Evolutionary conservation across 2,888 invertebrate genomes (phyloP), one percentile per base, ranked within the genome.

Genomic region (Neoitamus cyanurus): DNA sequence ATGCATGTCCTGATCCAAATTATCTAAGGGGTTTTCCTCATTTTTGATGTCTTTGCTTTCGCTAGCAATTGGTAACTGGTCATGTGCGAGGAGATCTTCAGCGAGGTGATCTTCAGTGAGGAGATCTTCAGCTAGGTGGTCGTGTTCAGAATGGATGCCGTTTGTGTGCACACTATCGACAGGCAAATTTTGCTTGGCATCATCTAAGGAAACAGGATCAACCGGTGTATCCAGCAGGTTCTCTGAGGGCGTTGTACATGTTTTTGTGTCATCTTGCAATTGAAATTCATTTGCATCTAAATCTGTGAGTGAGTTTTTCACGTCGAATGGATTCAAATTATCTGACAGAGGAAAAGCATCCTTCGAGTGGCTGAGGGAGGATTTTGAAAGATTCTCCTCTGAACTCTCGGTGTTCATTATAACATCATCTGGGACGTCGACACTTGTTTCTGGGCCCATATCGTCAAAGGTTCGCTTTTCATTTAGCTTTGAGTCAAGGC

Each of bases 391-490:
- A 84, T 86, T 86, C 58, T 87, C 87, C 69, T 87, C 87, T 69
- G 87, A 87, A 83, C 86, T 87, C 58, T 87, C 87, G 80, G 87
- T 87, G n/a, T 30, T 36, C 87, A 87, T 87, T 2, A 91, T 92
- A 85, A 85, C 86, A 85, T 94, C 94, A 87, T 93, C 93, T 84
- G 94, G 93, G 31, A 93, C 93, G 90, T 95, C 96, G 9, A 95
- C 95, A 86, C 95, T 94, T 0, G 95, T 95, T 92, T 96, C 96
- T 0, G 95, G 95, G 2, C 95, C 96, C 87, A 95, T 92, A 90
- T 95, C 95, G 88, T 94, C 94, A 46, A 75, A 84, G 9, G 36
- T 34, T 77, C 48, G 46, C 25, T 83, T 73, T 4, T 83, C 83
- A 58, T 37, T 73, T 9, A 20, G 7, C 25, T 72, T 73, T 34